A percentile compares a stretch with the other conserved stretches of the same genome.
Conservation (phyloP, 2,888 invertebrate species). For the Drosophila demipolita region DNA sequence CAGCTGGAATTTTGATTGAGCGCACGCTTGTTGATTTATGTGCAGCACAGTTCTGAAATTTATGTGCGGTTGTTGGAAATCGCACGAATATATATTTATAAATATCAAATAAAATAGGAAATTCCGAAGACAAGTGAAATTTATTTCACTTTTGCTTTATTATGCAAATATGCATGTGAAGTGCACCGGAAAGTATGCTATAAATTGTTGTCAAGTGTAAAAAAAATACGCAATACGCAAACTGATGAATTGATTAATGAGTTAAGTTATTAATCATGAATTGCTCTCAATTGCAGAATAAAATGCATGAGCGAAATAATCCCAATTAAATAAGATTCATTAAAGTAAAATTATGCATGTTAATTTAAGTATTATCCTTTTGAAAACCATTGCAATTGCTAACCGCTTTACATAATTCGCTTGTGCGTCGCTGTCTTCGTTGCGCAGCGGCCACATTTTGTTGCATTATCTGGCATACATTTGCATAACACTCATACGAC, state of each 20-base stretch:
- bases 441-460: conserved; percentile 51
- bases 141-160: conserved; percentile 23
- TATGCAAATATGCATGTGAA: conserved; percentile 23
- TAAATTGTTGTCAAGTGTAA: conserved; percentile 11
- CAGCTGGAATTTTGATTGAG: conserved; percentile 67
- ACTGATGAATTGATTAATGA: conserved; percentile 2
- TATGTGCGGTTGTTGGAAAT: conserved; percentile 60
- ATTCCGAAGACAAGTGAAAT: conserved; percentile 9
- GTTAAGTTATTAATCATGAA: not conserved
- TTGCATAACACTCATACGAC: conserved; percentile 72
- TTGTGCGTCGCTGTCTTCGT: conserved; percentile 3
- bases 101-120: conserved; percentile 18
- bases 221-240: not conserved
- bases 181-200: conserved; percentile 28
- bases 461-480: conserved; percentile 65
- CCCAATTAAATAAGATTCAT: not conserved
- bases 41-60: conserved; percentile 62
- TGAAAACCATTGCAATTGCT: conserved; percentile 12
- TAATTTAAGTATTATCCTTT: not conserved
- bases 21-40: conserved; percentile 69
- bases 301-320: not conserved
- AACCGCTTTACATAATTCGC: conserved; percentile 19
- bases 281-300: no score
- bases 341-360: conserved; percentile 15
- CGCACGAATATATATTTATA: conserved; percentile 4